phyloP scores from a whole-genome alignment of 1,140 invertebrate species.

The Ceratosolen fusciceps region DNA sequence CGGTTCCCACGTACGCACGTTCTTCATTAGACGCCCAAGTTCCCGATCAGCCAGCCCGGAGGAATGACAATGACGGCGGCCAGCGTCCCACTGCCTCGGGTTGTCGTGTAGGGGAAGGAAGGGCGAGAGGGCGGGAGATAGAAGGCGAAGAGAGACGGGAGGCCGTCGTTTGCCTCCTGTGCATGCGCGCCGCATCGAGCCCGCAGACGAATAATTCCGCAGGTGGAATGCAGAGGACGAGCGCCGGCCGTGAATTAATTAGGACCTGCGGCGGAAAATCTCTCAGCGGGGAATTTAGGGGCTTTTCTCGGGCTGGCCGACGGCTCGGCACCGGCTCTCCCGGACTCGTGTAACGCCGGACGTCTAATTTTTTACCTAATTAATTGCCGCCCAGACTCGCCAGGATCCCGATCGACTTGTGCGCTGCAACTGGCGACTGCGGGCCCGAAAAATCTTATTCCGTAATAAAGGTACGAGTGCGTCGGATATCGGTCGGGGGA shows the following conservation, averaged over 20 bases:
- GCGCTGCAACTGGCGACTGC: no score
- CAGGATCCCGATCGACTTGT: no score
- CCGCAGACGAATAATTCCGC: conserved; percentile 17
- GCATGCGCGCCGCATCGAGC: conserved; percentile 58
- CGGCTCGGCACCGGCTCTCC: no score
- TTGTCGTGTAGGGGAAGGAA: no score
- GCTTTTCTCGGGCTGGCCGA: not conserved
- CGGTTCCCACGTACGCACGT: not conserved
- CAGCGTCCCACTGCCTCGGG: no score
- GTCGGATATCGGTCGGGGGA: no score
- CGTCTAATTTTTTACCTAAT: no score
- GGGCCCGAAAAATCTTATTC: no score
- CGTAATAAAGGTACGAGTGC: no score
- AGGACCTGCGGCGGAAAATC: no score
- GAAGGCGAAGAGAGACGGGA: not conserved
- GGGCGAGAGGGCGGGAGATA: not conserved
- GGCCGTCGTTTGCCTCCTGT: conserved; percentile 55
- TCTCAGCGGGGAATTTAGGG: not conserved
- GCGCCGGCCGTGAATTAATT: not conserved
- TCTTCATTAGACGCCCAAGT: conserved; percentile 26
- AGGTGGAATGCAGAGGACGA: not conserved
- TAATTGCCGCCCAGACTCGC: no score
- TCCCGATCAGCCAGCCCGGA: conserved; percentile 50
- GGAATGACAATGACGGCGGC: conserved; percentile 65
- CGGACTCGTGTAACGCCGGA: no score